Conservation (phyloP, 2,113 vertebrate genomes). For the Pholis gunnellus region DNA sequence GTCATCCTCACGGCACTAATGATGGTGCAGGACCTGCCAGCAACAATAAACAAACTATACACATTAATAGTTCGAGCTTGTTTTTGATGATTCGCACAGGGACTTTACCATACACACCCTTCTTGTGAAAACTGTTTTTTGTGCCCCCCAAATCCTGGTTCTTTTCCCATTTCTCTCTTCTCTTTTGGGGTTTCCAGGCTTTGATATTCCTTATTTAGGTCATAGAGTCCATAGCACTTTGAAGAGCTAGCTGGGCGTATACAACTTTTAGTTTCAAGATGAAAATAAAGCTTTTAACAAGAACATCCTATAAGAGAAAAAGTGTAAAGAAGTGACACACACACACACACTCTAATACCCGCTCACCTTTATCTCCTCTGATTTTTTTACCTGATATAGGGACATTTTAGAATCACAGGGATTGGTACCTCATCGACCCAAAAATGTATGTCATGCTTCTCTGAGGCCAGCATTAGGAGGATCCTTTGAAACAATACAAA, state of each 20-base stretch:
- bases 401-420: slow-evolving; percentile 34
- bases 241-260: slow-evolving; percentile 53
- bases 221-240: slow-evolving; percentile 69
- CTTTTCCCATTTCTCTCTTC: slow-evolving; percentile 30
- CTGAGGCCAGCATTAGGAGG: slow-evolving; percentile 38
- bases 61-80: slow-evolving; percentile 28
- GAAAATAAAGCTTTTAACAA: slow-evolving; percentile 64
- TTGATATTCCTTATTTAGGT: slow-evolving; percentile 78
- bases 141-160: slow-evolving; percentile 35
- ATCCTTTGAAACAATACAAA: slow-evolving; percentile 63
- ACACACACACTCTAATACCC: no score
- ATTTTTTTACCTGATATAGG: background rate
- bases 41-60: slow-evolving; percentile 55
- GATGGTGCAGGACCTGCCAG: slow-evolving; percentile 34
- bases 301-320: slow-evolving; percentile 34
- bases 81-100: slow-evolving; percentile 53
- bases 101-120: slow-evolving; percentile 16
- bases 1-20: slow-evolving; percentile 46
- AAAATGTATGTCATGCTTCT: slow-evolving; percentile 24
- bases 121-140: slow-evolving; percentile 28
- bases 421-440: slow-evolving; percentile 36
- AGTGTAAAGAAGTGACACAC: background rate
- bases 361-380: slow-evolving; percentile 6
- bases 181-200: slow-evolving; percentile 62
- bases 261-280: slow-evolving; percentile 55